phyloP scores from a whole-genome alignment of 2,797 vertebrate species.

The Protonibea diacanthus region DNA sequence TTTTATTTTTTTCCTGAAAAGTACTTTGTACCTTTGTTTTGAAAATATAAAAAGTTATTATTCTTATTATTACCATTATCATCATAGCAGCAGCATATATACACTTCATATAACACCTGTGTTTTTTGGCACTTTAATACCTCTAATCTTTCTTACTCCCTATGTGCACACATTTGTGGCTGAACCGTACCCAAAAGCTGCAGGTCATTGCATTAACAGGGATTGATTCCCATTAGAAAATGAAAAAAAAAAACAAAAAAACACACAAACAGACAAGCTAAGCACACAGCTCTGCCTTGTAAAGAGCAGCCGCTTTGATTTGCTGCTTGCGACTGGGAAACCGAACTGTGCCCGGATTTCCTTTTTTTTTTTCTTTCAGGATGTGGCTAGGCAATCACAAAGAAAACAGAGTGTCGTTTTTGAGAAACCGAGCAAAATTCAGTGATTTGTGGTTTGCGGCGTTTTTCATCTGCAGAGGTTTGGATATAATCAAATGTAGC shows the following conservation, averaged over 20 bases:
- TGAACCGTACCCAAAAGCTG: background rate
- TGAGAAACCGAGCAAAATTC: too few species aligned
- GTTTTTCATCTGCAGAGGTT: background rate
- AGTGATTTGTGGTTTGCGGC: background rate
- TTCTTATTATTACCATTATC: background rate
- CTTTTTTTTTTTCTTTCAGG: background rate
- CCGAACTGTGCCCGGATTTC: background rate
- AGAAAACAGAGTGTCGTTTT: background rate
- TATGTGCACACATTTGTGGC: background rate
- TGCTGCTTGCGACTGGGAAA: background rate
- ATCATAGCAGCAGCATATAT: conserved; percentile 2
- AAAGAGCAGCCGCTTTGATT: background rate
- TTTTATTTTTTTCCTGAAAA: too few species aligned
- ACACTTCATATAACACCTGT: background rate
- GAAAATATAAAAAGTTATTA: too few species aligned
- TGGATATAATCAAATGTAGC: background rate
- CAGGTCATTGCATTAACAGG: background rate
- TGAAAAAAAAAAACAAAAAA: background rate
- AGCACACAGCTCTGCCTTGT: background rate
- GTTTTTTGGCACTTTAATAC: too few species aligned
- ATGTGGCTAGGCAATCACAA: background rate
- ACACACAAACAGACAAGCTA: background rate
- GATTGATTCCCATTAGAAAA: conserved; percentile 13
- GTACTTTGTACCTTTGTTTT: too few species aligned
- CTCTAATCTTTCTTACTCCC: background rate